These are phyloP conservation scores for Leptinotarsa defecta DNA, from an alignment of 1,140 invertebrate genomes.

Conservation along the genomic window DNA sequence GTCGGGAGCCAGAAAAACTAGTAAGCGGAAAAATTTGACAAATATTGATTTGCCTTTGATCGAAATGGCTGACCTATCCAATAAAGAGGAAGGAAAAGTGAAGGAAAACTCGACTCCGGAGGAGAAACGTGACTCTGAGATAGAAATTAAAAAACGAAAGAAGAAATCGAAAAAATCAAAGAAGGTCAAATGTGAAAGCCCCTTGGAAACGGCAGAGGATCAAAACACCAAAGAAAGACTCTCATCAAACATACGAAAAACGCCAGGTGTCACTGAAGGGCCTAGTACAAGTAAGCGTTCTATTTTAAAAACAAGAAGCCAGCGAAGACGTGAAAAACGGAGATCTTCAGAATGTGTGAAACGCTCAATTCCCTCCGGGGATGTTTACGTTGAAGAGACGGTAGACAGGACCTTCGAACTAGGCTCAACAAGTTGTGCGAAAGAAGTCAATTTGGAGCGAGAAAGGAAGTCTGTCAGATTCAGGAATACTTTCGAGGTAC, in stretches of 20 bases:
- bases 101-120: not conserved
- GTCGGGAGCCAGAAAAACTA: not conserved
- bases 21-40: not conserved
- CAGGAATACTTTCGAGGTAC: constrained; percentile 7
- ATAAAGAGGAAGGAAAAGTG: not conserved
- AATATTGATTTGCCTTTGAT: not conserved
- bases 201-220: not conserved
- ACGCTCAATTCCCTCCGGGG: not conserved
- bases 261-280: not conserved
- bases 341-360: not conserved
- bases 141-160: constrained; percentile 4
- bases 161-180: not conserved
- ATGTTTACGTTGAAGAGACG: not conserved
- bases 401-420: not conserved
- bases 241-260: not conserved
- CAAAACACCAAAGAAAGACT: not conserved
- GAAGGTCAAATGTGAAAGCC: not conserved
- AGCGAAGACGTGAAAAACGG: not conserved
- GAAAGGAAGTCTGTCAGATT: constrained; percentile 16
- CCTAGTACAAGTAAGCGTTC: not conserved
- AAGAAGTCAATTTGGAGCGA: not conserved
- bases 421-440: not conserved
- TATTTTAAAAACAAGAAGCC: constrained; percentile 7
- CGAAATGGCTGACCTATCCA: not conserved
- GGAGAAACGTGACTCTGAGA: constrained; percentile 11